Base-by-base conservation (phyloP, 2,888 invertebrate genomes). In the Macrostomum cliftonense region DNA sequence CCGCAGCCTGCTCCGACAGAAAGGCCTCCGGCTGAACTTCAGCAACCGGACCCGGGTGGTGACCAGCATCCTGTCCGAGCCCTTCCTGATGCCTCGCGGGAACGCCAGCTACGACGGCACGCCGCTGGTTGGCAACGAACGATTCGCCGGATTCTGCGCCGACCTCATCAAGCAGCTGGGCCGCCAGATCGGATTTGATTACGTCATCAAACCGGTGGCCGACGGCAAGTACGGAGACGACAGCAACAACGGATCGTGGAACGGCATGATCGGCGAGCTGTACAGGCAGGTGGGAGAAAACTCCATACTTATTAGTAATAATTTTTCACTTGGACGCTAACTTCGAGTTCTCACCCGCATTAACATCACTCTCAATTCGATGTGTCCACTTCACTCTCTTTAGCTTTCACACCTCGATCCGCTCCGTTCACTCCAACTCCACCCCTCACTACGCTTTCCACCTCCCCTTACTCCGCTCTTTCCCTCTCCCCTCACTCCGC, bases 71-170 rank as follows among this genome's bases (percentile, higher is more conserved):
- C 58, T 65, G 67, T 59, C 60, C 21, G 52, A 53, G 36, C 67
- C 67, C 12, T 66, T 64, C 53, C 53, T 64, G 36, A 63, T 63
- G 61, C 52, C 57, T 43, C 59, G 54, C 38, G 55, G 54, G 43
- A 55, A 58, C 14, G 40, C 54, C 14, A 28, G 28, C 28, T 57
- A 58, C n/a, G 59, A 62, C 43, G 64, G 63, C 2, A 56, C 51
- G 37, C 60, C 62, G 1, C 53, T 58, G 7, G 28, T 28, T 9
- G 28, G 28, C 4, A 82, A 86, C 50, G 84, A 87, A 63, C 85
- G 86, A 63, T 71, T 69, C 56, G 65, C 70, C 52, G 73, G 71
- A 12, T 74, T 65, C 58, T 72, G 71, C 55, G 64, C 68, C 11
- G 72, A 73, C 54, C 56, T 73, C n/a, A 63, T 71, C 12, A 53